phyloP scores from a whole-genome alignment of 2,797 vertebrate species.

The Pagetopsis macropterus region DNA sequence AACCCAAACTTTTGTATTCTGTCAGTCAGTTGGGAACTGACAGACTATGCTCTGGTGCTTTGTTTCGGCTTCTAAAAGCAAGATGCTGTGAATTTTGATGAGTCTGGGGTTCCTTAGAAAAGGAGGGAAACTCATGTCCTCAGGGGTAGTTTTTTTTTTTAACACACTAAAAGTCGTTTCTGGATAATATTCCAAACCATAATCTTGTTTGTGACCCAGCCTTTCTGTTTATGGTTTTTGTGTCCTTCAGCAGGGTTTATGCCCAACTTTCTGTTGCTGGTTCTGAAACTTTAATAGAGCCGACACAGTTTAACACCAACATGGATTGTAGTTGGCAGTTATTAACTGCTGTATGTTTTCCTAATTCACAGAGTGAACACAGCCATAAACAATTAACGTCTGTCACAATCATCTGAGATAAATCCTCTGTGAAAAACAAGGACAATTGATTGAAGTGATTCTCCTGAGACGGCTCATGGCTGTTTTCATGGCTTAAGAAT shows the following conservation, averaged over 20 bases:
- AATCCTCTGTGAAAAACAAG: conserved; percentile 56
- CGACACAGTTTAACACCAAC: conserved; percentile 27
- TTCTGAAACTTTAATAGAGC: conserved; percentile 31
- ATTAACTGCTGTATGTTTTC: conserved; percentile 36
- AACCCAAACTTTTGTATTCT: conserved; percentile 23
- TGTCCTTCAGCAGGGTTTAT: conserved; percentile 57
- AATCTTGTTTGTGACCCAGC: conserved; percentile 57
- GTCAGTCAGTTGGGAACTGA: conserved; percentile 3
- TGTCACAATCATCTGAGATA: conserved; percentile 51
- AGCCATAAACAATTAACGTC: conserved; percentile 55
- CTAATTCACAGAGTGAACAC: conserved; percentile 14
- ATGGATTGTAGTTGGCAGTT: conserved; percentile 15
- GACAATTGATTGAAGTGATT: conserved; percentile 49
- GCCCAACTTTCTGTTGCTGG: conserved; percentile 40
- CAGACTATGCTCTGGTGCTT: conserved; percentile 10
- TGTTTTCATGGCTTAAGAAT: conserved; percentile 64
- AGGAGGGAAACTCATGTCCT: conserved; percentile 33
- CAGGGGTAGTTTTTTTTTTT: conserved; percentile 39
- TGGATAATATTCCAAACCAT: conserved; percentile 54
- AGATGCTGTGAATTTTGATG: conserved; percentile 41
- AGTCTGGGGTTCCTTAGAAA: conserved; percentile 42
- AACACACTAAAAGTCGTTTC: conserved; percentile 35
- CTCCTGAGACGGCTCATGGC: conserved; percentile 48
- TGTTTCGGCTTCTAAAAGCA: conserved; percentile 18
- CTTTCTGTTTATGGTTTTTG: conserved; percentile 53